Base-by-base conservation (phyloP, 1,140 invertebrate species). In the Lerema accius region DNA sequence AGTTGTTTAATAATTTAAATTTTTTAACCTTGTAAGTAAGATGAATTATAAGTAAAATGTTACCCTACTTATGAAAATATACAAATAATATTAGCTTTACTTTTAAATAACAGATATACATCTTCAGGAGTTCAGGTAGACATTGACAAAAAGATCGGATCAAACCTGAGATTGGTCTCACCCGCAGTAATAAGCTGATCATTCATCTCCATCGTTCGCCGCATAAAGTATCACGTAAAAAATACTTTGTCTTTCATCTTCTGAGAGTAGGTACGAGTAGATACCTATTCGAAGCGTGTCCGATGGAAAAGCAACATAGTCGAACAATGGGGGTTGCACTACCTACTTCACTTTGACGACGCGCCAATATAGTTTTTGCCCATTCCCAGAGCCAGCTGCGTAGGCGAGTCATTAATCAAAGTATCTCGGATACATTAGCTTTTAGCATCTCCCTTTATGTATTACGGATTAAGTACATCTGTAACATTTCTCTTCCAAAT, bases 371-470 rank as follows among this genome's bases (percentile, higher is more conserved):
- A 76, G 79, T 80, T 84, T 83, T 87, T 85, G 76, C 67, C 62
- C 51, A 53, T 60, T 72, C 55, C 63, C 63, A 40, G 50, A 48
- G 40, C 58, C 71, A 61, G 65, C 71, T 75, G 69, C 70, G 76
- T 81, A 67, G 69, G 69, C 76, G 69, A 70, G 70, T 76, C 83
- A 86, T 88, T 86, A 88, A 88, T 88, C 85, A 78, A 81, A 82
- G 73, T 69, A 77, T 69, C 76, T 71, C 71, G 55, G 60, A 74
- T 78, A 76, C 76, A 79, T 84, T 84, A 82, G 73, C 85, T 82
- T 72, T 71, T 65, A 71, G 60, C 64, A 65, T 63, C 61, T 50
- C 48, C 65, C 65, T 69, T 80, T 77, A 73, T 78, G 66, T 76
- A 70, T 66, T 50, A 39, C 49, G 61, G 42, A 67, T 74, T 48